Percentiles rank a stretch among this genome's conserved stretches.
Evolutionary conservation across 2,888 invertebrate genomes (phyloP).

Genomic region (Ferdinandea cuprea): DNA sequence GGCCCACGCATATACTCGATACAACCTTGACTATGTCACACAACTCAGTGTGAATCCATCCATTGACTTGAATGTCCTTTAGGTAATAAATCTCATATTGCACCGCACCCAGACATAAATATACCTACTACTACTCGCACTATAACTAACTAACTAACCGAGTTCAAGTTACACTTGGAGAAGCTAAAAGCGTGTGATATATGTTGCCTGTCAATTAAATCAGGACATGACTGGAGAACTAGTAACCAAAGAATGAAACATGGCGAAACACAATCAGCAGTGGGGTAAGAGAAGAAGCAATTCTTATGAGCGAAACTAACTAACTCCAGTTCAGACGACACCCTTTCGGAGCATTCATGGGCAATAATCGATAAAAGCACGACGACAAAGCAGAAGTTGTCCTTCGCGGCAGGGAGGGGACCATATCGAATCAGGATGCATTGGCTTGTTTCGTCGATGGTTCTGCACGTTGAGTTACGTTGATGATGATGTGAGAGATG

Average conservation of each 20-base stretch:
- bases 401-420: neutral
- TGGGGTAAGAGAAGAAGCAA: constrained; percentile 1
- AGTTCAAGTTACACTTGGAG: constrained; percentile 57
- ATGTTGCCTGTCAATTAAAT: constrained; percentile 81
- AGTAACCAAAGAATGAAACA: constrained; percentile 36
- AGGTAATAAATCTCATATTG: constrained; percentile 69
- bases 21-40: constrained; percentile 8
- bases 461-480: constrained; percentile 38
- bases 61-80: constrained; percentile 59
- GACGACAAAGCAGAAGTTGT: constrained; percentile 29
- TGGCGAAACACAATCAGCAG: neutral
- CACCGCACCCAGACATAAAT: constrained; percentile 24
- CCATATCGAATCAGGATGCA: constrained; percentile 46
- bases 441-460: constrained; percentile 34
- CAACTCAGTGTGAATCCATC: no score
- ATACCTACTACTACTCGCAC: constrained; percentile 27
- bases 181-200: constrained; percentile 71
- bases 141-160: constrained; percentile 4
- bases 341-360: constrained; percentile 20
- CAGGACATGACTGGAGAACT: constrained; percentile 78
- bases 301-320: constrained; percentile 26
- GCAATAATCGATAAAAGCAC: constrained; percentile 58
- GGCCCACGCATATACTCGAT: constrained; percentile 16
- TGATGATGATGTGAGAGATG: constrained; percentile 25
- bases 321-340: constrained; percentile 16